Conservation (phyloP, 2,888 invertebrate species). For the Leptinotarsa rubiginosa region DNA sequence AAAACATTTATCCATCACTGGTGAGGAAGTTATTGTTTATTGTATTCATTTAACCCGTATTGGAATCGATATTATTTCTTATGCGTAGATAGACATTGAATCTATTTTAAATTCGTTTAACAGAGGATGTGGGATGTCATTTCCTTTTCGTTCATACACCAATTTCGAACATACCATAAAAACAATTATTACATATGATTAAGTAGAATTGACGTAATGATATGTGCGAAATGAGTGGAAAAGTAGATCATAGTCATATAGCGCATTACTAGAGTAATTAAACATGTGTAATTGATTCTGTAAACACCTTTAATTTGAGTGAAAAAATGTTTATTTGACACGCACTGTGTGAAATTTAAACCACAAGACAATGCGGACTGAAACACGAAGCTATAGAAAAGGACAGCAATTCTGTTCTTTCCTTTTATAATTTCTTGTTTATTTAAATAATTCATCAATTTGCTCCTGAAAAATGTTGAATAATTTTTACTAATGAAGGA, state of each 20-base stretch:
- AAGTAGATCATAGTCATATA: conserved; percentile 2
- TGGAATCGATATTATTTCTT: background rate
- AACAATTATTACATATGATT: background rate
- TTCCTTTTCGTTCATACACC: background rate
- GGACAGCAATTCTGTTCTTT: background rate
- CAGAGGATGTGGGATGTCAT: background rate
- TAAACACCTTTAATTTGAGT: background rate
- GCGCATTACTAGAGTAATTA: background rate
- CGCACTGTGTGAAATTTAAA: background rate
- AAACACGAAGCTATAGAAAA: background rate
- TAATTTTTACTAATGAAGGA: too few relatives aligned
- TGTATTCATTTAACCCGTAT: too few relatives aligned
- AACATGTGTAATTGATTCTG: conserved; percentile 5
- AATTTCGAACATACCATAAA: background rate
- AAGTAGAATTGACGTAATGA: conserved; percentile 10
- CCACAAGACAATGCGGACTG: background rate
- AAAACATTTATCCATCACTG: background rate
- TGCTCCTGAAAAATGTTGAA: too few relatives aligned
- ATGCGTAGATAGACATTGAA: background rate
- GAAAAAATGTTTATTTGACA: background rate
- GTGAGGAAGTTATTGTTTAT: background rate
- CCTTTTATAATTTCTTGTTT: too few relatives aligned
- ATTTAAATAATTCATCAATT: too few relatives aligned
- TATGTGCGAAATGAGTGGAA: background rate
- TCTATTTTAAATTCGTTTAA: background rate